phyloP scores from a whole-genome alignment of 2,113 vertebrate genomes.

The Oplegnathus fasciatus region DNA sequence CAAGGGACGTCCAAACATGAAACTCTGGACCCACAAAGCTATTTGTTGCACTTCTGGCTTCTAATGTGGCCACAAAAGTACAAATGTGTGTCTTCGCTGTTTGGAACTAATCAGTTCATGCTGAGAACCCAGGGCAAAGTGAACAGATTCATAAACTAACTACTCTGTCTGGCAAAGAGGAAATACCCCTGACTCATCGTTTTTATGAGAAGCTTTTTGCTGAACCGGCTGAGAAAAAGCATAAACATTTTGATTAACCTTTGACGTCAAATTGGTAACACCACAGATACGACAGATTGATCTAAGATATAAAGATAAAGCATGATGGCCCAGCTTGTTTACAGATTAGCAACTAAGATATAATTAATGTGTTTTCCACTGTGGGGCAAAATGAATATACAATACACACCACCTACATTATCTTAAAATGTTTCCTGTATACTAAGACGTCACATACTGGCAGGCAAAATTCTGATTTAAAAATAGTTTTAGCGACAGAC shows the following conservation, averaged over 20 bases:
- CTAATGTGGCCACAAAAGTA: constrained; percentile 2
- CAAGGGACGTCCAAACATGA: not conserved
- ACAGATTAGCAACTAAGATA: not conserved
- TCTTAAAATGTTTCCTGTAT: constrained; percentile 30
- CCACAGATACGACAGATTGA: not conserved
- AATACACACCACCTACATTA: not conserved
- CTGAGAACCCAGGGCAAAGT: not conserved
- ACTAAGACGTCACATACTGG: constrained; percentile 13
- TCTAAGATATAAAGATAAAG: not conserved
- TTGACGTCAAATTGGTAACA: not conserved
- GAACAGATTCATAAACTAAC: not conserved
- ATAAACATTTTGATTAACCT: not conserved
- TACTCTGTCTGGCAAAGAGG: not conserved
- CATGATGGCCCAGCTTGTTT: not conserved
- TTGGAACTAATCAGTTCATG: not conserved
- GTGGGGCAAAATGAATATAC: not conserved
- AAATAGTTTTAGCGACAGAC: constrained; percentile 27
- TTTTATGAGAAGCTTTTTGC: not conserved
- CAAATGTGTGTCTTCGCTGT: constrained; percentile 8
- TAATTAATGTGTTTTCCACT: not conserved
- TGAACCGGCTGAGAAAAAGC: not conserved
- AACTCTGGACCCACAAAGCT: not conserved
- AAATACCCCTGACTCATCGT: constrained; percentile 6
- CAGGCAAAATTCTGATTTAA: constrained; percentile 21
- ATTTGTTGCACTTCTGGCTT: not conserved